phyloP scores from a whole-genome alignment of 2,888 invertebrate species.

The Philonicus albiceps region DNA sequence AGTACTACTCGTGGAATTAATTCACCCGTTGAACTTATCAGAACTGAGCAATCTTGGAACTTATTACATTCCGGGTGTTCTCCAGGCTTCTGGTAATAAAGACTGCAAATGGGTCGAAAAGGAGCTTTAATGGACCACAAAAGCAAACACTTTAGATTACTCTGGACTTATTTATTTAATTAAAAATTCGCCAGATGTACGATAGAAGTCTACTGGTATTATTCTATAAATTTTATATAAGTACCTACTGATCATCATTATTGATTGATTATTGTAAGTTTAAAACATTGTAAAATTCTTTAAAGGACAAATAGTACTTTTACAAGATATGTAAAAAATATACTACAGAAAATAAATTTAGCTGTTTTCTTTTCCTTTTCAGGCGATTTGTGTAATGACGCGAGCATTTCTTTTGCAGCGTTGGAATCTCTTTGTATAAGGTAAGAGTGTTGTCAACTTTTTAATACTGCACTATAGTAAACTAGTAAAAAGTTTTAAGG shows the following conservation, averaged over 20 bases:
- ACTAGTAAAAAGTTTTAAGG: neutral
- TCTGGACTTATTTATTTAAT: neutral
- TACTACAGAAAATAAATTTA: neutral
- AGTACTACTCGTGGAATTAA: neutral
- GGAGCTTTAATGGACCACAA: neutral
- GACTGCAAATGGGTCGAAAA: neutral
- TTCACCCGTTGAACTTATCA: neutral
- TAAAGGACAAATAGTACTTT: neutral
- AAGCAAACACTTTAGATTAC: neutral
- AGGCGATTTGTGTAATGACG: constrained; percentile 63
- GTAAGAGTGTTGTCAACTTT: too few relatives aligned
- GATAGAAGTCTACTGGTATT: neutral
- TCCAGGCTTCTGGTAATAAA: neutral
- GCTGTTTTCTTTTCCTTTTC: constrained; percentile 51
- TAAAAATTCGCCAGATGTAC: neutral
- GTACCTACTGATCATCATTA: too few relatives aligned
- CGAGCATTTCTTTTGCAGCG: constrained; percentile 64
- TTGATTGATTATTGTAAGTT: too few relatives aligned
- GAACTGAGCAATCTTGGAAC: constrained; percentile 11
- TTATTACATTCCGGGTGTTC: neutral
- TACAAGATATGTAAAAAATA: neutral
- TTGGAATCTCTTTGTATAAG: constrained; percentile 64
- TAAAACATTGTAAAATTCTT: too few relatives aligned
- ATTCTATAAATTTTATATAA: too few relatives aligned
- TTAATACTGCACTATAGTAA: neutral